These are phyloP conservation scores for Gobio occitaniae DNA, from an alignment of 2,797 vertebrate species.

Conservation along the genomic window DNA sequence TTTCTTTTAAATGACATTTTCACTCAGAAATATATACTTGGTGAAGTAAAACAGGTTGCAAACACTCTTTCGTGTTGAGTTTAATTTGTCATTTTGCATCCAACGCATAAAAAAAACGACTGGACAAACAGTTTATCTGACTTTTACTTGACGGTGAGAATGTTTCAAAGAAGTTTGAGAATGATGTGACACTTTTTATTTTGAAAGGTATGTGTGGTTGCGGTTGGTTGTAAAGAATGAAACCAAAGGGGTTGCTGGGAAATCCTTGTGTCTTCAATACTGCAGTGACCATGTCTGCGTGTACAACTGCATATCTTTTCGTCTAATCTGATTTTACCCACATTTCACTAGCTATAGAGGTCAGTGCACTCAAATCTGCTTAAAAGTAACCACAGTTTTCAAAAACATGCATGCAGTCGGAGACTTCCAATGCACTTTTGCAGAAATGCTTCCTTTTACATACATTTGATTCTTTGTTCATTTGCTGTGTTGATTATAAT, in stretches of 20 bases:
- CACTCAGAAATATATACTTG: not conserved
- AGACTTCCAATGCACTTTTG: not conserved
- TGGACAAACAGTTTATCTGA: not conserved
- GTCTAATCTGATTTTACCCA: not conserved
- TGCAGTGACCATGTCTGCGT: not conserved
- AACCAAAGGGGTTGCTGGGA: conserved; percentile 43
- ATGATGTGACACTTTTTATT: not conserved
- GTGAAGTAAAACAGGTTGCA: not conserved
- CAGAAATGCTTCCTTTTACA: not conserved
- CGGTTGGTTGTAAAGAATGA: conserved; percentile 30
- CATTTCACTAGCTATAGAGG: not conserved
- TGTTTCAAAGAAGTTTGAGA: not conserved
- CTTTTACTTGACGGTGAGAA: not conserved
- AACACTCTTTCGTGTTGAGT: not conserved
- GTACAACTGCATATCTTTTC: not conserved
- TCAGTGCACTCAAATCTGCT: not conserved
- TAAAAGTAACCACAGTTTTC: not conserved
- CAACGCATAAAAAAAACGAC: not conserved
- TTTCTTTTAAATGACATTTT: not conserved
- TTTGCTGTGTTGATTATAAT: not conserved
- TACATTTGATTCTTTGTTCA: not conserved
- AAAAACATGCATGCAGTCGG: not conserved
- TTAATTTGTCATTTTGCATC: not conserved
- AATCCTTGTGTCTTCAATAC: conserved; percentile 19
- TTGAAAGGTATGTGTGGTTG: conserved; percentile 30